A percentile compares a stretch with the other conserved stretches of the same genome.
Evolutionary conservation across 2,888 invertebrate genomes (phyloP).

Genomic region (Andrena haemorrhoa): DNA sequence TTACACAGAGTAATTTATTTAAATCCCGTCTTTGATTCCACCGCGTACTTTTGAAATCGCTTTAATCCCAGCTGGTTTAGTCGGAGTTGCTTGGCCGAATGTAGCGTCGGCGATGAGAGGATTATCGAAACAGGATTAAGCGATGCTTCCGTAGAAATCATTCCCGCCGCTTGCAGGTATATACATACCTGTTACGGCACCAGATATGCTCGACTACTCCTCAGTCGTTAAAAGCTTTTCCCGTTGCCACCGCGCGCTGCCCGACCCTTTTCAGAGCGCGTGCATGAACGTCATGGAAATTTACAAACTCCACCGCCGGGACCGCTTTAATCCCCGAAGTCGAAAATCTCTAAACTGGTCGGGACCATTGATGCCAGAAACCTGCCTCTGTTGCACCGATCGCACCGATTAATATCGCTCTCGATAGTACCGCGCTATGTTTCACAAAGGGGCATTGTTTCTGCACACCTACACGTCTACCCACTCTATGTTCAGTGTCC

Average conservation of each 20-base stretch:
- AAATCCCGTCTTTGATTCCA: conserved; percentile 16
- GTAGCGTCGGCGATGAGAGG: conserved; percentile 45
- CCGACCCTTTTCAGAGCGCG: conserved; percentile 23
- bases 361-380: background rate
- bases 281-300: conserved; percentile 45
- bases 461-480: no score
- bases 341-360: conserved; percentile 11
- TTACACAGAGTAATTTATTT: conserved; percentile 13
- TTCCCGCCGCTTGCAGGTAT: background rate
- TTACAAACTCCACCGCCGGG: conserved; percentile 44
- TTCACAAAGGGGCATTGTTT: no score
- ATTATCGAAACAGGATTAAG: conserved; percentile 67
- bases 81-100: conserved; percentile 40
- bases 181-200: conserved; percentile 36
- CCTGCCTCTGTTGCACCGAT: background rate
- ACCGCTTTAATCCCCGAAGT: conserved; percentile 26
- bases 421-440: background rate
- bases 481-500: no score
- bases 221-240: conserved; percentile 62
- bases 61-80: conserved; percentile 16
- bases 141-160: conserved; percentile 53
- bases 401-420: background rate
- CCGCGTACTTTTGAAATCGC: conserved; percentile 4
- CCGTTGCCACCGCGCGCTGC: conserved; percentile 14
- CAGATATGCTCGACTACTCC: conserved; percentile 39